phyloP scores from a whole-genome alignment of 2,797 vertebrate genomes.

The Adelosebastes latens region DNA sequence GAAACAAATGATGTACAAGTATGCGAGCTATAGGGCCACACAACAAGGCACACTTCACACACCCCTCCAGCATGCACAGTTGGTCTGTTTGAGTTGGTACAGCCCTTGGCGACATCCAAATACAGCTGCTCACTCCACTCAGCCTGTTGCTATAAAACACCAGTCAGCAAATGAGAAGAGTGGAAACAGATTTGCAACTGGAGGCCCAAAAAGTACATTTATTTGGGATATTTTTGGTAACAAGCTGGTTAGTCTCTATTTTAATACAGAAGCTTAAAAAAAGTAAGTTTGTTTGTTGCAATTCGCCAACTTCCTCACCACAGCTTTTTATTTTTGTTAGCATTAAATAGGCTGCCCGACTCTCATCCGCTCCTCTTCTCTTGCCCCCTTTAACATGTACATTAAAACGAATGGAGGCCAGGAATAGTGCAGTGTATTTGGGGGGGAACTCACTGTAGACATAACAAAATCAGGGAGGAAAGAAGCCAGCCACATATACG shows the following conservation, averaged over 20 bases:
- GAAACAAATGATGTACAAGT: conserved; percentile 17
- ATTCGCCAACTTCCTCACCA: conserved; percentile 41
- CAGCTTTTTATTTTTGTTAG: conserved; percentile 43
- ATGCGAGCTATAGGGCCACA: background rate
- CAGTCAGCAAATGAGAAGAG: conserved; percentile 31
- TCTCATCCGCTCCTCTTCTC: background rate
- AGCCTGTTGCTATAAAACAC: conserved; percentile 29
- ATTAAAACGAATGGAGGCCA: conserved; percentile 58
- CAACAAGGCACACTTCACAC: background rate
- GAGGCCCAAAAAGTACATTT: conserved; percentile 25
- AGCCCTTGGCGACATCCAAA: conserved; percentile 38
- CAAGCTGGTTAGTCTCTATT: conserved; percentile 27
- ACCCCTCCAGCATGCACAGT: background rate
- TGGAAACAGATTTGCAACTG: conserved; percentile 4
- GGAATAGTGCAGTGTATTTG: conserved; percentile 66
- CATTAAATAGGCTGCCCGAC: conserved; percentile 16
- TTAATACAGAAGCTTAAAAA: conserved; percentile 24
- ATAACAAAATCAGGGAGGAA: conserved; percentile 74
- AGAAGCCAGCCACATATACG: conserved; percentile 52
- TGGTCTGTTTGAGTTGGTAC: conserved; percentile 39
- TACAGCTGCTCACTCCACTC: conserved; percentile 53
- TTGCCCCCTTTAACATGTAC: conserved; percentile 37
- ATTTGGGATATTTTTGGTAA: conserved; percentile 33
- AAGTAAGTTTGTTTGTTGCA: conserved; percentile 21
- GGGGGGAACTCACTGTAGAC: conserved; percentile 59